A percentile compares a stretch with the other conserved stretches of the same genome.
These are phyloP conservation scores for Fistularia commersonii DNA, from an alignment of 2,797 vertebrate genomes.

Conservation along the genomic window DNA sequence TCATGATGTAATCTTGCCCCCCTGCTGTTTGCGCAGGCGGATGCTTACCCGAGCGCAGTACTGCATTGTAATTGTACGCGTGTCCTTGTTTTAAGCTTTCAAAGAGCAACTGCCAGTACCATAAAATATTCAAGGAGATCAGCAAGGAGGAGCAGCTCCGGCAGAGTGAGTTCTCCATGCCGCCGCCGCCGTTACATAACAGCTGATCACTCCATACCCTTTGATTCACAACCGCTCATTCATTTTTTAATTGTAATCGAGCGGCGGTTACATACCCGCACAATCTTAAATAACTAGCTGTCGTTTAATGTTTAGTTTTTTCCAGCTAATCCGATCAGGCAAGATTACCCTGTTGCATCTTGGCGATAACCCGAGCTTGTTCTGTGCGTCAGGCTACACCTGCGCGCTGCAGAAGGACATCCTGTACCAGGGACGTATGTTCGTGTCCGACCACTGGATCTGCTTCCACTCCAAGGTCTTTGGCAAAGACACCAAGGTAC, in stretches of 20 bases:
- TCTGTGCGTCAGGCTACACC: constrained; percentile 82
- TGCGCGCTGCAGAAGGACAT: constrained; percentile 97
- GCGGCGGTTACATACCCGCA: too few species aligned
- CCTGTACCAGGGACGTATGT: constrained; percentile 93
- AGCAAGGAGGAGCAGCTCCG: constrained; percentile 84
- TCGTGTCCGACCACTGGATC: constrained; percentile 95
- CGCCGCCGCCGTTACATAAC: too few species aligned
- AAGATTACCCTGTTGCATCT: background rate
- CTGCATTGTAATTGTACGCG: constrained; percentile 13
- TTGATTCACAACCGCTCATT: too few species aligned
- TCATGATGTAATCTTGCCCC: too few species aligned
- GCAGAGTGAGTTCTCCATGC: constrained; percentile 83
- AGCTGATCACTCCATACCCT: too few species aligned
- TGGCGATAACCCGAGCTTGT: background rate
- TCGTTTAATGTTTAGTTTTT: too few species aligned
- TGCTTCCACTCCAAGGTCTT: constrained; percentile 87
- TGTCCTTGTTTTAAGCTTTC: constrained; percentile 78
- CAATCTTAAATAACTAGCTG: too few species aligned
- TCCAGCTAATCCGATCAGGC: too few species aligned
- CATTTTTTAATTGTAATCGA: too few species aligned
- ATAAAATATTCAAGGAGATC: constrained; percentile 93
- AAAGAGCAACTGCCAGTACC: constrained; percentile 89
- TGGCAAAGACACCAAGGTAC: constrained; percentile 70
- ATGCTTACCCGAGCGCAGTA: background rate
- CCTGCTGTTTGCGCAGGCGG: too few species aligned